Percentiles rank a stretch among this genome's conserved stretches.
Evolutionary conservation across 2,888 invertebrate genomes (phyloP).

Genomic region (Lysandra coridon): DNA sequence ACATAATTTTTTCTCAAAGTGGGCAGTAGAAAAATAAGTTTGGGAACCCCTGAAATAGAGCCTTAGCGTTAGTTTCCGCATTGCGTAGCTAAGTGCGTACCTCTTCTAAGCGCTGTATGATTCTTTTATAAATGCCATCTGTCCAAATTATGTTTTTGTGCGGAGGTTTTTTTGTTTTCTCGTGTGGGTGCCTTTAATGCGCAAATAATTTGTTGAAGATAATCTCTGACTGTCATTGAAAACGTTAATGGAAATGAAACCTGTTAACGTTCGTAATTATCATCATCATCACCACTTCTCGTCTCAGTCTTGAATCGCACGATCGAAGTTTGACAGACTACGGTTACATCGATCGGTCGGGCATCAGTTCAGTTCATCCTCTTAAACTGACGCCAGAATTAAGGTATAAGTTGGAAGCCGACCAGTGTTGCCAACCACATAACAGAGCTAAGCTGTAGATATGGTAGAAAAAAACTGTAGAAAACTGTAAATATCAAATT

Average conservation of each 20-base stretch:
- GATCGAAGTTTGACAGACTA: background rate
- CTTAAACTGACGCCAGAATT: no score
- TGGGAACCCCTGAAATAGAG: no score
- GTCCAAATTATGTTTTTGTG: slow-evolving; percentile 29
- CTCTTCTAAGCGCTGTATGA: slow-evolving; percentile 13
- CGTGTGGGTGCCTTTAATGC: slow-evolving; percentile 30
- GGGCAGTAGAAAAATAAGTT: no score
- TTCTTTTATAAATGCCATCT: slow-evolving; percentile 32
- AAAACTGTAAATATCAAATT: no score
- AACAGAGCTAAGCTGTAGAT: no score
- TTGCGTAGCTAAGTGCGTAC: background rate
- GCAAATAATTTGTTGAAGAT: slow-evolving; percentile 31
- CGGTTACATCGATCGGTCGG: background rate
- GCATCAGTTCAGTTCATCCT: no score
- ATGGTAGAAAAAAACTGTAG: no score
- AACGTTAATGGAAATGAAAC: slow-evolving; percentile 10
- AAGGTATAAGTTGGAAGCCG: no score
- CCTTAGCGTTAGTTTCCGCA: background rate
- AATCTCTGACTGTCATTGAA: slow-evolving; percentile 26
- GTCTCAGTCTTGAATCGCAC: background rate
- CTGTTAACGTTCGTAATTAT: slow-evolving; percentile 15
- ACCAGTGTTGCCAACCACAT: no score
- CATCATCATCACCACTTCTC: background rate
- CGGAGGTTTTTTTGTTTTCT: slow-evolving; percentile 21
- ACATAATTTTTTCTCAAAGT: no score